A percentile compares a stretch with the other conserved stretches of the same genome.
Conservation (phyloP, 2,888 invertebrate species). For the Stegana nigrithorax region DNA sequence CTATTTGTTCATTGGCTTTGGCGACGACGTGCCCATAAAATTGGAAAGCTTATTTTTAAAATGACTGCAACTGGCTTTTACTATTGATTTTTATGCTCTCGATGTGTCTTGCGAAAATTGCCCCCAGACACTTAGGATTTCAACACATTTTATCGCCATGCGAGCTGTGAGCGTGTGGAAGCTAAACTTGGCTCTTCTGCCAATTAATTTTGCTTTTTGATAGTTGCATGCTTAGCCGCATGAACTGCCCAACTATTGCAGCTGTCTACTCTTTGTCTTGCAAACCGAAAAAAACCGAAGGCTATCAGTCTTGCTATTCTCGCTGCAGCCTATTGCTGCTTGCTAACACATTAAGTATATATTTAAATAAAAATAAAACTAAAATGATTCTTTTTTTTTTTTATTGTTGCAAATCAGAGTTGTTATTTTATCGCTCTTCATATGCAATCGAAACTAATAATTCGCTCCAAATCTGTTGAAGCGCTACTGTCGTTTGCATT, state of each 20-base stretch:
- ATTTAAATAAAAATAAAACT: too few relatives aligned
- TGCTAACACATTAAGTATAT: too few relatives aligned
- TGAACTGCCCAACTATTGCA: not conserved
- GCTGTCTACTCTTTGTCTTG: not conserved
- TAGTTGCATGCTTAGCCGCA: not conserved
- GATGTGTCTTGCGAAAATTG: not conserved
- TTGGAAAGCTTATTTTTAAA: not conserved
- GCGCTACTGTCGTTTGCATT: not conserved
- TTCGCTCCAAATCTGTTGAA: not conserved
- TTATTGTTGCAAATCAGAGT: too few relatives aligned
- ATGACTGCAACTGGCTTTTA: not conserved
- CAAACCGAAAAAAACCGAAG: too few relatives aligned
- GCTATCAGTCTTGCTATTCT: too few relatives aligned
- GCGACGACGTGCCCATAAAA: conserved; percentile 1
- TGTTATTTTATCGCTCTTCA: too few relatives aligned
- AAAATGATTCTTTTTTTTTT: not conserved
- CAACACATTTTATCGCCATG: not conserved
- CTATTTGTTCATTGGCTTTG: too few relatives aligned
- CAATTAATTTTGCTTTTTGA: too few relatives aligned
- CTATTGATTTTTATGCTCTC: not conserved
- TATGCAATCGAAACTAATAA: not conserved
- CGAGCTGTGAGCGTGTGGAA: not conserved
- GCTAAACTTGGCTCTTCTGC: too few relatives aligned
- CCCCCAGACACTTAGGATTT: not conserved
- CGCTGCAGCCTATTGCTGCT: too few relatives aligned